A percentile compares a stretch with the other conserved stretches of the same genome.
These are phyloP conservation scores for Leptocoma aspasia DNA, from an alignment of 2,113 vertebrate genomes.

Conservation along the genomic window DNA sequence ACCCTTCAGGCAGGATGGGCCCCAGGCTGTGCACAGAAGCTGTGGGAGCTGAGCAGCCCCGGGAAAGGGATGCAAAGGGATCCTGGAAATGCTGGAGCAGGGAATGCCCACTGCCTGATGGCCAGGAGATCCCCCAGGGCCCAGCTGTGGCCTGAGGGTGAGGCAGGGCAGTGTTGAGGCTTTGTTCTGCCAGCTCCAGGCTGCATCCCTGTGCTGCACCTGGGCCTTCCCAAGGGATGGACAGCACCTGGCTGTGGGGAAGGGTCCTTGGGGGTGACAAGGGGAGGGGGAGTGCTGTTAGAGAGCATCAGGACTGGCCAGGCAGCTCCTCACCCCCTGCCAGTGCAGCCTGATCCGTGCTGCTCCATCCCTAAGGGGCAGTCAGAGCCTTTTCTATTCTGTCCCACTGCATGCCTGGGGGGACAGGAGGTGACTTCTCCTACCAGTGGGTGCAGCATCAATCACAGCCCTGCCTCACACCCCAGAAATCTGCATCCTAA, in stretches of 20 bases:
- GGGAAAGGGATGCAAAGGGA: no score
- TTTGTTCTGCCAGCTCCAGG: not conserved
- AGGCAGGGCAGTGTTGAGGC: fast-evolving
- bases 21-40: fast-evolving
- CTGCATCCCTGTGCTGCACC: not conserved
- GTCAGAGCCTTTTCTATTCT: not conserved
- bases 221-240: not conserved
- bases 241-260: not conserved
- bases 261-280: not conserved
- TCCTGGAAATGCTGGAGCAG: not conserved
- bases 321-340: not conserved
- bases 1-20: no score
- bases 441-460: not conserved
- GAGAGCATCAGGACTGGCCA: not conserved
- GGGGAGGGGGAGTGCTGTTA: not conserved
- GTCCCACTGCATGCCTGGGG: not conserved
- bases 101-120: fast-evolving
- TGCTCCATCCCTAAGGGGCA: not conserved
- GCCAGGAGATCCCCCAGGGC: not conserved
- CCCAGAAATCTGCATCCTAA: not conserved
- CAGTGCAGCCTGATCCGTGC: not conserved
- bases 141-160: fast-evolving
- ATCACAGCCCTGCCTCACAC: not conserved
- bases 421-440: not conserved
- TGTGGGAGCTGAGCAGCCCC: not conserved